A percentile compares a stretch with the other conserved stretches of the same genome.
phyloP scores from a whole-genome alignment of 2,797 vertebrate species.

The Sebastes goodei region DNA sequence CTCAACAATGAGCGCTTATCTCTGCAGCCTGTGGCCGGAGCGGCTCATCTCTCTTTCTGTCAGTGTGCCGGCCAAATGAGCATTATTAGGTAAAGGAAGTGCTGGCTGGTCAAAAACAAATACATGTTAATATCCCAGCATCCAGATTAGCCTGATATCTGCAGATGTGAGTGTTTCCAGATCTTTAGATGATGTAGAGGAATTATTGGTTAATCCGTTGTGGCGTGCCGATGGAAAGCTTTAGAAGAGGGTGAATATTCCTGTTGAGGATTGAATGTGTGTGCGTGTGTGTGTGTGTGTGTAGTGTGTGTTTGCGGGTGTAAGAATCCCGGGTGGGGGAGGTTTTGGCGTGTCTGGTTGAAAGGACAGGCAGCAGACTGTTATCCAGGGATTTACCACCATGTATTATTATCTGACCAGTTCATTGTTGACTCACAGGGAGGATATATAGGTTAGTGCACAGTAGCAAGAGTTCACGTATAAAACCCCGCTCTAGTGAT shows the following conservation, averaged over 20 bases:
- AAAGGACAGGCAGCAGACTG: slow-evolving; percentile 40
- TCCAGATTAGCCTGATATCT: slow-evolving; percentile 63
- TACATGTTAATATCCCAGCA: slow-evolving; percentile 47
- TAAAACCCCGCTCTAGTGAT: slow-evolving; percentile 16
- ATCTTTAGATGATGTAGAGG: slow-evolving; percentile 47
- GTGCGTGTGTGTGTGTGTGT: background rate
- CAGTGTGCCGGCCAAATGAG: slow-evolving; percentile 42
- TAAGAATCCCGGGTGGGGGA: slow-evolving; percentile 4
- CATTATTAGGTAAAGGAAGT: slow-evolving; percentile 63
- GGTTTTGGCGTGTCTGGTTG: slow-evolving; percentile 33
- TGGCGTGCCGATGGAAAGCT: slow-evolving; percentile 37
- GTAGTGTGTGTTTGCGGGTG: background rate
- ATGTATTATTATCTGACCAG: slow-evolving; percentile 59
- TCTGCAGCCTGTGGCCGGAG: slow-evolving; percentile 50
- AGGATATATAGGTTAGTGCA: slow-evolving; percentile 41
- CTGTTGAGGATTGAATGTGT: slow-evolving; percentile 10
- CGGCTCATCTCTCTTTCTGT: slow-evolving; percentile 47
- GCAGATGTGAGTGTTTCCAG: slow-evolving; percentile 43
- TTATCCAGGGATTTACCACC: slow-evolving; percentile 68
- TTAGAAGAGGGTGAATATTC: slow-evolving; percentile 42
- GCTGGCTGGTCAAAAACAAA: slow-evolving; percentile 59
- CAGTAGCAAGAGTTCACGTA: slow-evolving; percentile 25
- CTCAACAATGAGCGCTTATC: slow-evolving; percentile 73
- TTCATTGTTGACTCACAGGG: slow-evolving; percentile 47
- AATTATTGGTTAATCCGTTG: slow-evolving; percentile 67